A percentile compares a stretch with the other conserved stretches of the same genome.
phyloP scores from a whole-genome alignment of 1,140 invertebrate genomes.

The Pectinophora gossypiella region DNA sequence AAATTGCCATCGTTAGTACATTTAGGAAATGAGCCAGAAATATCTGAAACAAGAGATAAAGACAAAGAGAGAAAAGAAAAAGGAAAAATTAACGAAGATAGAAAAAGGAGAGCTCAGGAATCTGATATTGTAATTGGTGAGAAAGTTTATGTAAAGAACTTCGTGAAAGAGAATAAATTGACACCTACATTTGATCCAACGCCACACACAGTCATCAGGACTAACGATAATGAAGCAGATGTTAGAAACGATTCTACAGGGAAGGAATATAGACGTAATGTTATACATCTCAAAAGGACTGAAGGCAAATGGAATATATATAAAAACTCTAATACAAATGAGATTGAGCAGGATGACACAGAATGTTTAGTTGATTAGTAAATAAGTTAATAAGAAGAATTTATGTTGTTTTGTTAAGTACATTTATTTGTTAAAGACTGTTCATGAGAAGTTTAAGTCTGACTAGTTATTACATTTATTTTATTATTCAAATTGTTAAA shows the following conservation, averaged over 20 bases:
- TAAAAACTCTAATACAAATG: neutral
- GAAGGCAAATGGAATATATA: slow-evolving; percentile 9
- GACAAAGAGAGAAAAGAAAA: slow-evolving; percentile 10
- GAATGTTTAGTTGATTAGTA: too few relatives aligned
- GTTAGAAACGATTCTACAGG: slow-evolving; percentile 6
- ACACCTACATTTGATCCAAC: neutral
- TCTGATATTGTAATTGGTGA: slow-evolving; percentile 4
- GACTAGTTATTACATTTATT: too few relatives aligned
- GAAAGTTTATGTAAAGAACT: slow-evolving; percentile 15
- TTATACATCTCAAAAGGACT: slow-evolving; percentile 8
- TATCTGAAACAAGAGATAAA: slow-evolving; percentile 6
- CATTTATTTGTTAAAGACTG: too few relatives aligned
- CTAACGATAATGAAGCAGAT: neutral
- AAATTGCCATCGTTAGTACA: slow-evolving; percentile 11
- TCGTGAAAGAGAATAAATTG: slow-evolving; percentile 7
- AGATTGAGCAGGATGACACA: too few relatives aligned
- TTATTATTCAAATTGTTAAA: too few relatives aligned
- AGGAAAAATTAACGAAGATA: slow-evolving; percentile 9
- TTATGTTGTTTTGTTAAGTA: too few relatives aligned
- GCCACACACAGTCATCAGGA: neutral
- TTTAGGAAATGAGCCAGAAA: neutral
- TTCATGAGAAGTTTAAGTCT: too few relatives aligned
- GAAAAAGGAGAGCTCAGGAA: slow-evolving; percentile 7
- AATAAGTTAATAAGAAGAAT: too few relatives aligned
- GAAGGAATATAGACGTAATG: slow-evolving; percentile 3